Conservation (phyloP, 2,888 invertebrate genomes). For the Thera britannica region DNA sequence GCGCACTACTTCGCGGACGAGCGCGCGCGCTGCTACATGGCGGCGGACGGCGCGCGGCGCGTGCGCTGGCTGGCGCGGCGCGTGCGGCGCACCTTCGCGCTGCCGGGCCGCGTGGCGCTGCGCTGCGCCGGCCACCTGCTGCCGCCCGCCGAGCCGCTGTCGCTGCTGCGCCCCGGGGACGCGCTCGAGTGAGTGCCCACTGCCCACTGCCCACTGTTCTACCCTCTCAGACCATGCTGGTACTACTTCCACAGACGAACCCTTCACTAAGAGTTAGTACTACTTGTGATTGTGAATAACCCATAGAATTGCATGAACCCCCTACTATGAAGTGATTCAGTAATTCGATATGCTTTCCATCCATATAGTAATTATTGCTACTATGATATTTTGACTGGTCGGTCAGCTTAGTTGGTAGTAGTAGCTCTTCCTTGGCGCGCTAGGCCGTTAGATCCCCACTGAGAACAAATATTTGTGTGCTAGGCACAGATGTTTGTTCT, state of each 20-base stretch:
- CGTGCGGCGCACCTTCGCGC: conserved; percentile 52
- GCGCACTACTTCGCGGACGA: conserved; percentile 57
- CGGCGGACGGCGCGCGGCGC: conserved; percentile 44
- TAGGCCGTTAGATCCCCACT: too few relatives aligned
- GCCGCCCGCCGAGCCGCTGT: conserved; percentile 65
- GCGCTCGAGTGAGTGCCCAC: conserved; percentile 54
- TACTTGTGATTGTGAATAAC: background rate
- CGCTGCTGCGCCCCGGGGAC: conserved; percentile 59
- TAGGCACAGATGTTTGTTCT: too few relatives aligned
- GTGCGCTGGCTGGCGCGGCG: conserved; percentile 61
- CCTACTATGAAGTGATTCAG: too few relatives aligned
- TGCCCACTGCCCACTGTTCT: background rate
- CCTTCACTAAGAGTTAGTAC: background rate
- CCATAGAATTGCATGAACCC: background rate
- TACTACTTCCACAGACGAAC: background rate
- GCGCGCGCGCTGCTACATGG: conserved; percentile 51
- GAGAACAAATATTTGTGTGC: too few relatives aligned
- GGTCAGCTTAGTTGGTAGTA: too few relatives aligned
- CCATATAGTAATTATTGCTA: too few relatives aligned
- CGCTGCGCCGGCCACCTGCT: conserved; percentile 59
- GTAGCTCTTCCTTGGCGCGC: too few relatives aligned
- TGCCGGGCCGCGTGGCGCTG: conserved; percentile 50
- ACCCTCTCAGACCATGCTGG: too few relatives aligned
- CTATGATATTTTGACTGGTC: too few relatives aligned
- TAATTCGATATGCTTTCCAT: too few relatives aligned